Evolutionary conservation across 1,140 invertebrate genomes (phyloP).

Genomic region (Gryllus bimaculatus): DNA sequence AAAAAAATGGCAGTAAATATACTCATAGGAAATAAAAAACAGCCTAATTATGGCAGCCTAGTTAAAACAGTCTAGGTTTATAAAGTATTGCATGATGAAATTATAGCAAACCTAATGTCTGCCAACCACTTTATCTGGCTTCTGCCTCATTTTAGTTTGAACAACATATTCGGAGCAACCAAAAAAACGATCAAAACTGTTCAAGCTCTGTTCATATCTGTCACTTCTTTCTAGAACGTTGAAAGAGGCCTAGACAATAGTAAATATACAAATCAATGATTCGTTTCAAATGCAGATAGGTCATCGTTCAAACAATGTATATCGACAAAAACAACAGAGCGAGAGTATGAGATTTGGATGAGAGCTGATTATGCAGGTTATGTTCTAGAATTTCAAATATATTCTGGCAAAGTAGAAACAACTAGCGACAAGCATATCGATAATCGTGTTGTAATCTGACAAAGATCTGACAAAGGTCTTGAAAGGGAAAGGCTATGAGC

Average conservation of each 20-base stretch:
- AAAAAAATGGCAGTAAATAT: conserved; percentile 27
- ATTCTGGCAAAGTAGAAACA: conserved; percentile 24
- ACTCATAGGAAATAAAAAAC: conserved; percentile 29
- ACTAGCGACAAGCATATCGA: conserved; percentile 22
- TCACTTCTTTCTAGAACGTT: conserved; percentile 9
- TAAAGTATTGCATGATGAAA: conserved; percentile 29
- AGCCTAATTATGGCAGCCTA: conserved; percentile 26
- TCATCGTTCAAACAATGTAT: conserved; percentile 27
- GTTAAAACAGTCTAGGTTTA: too few species aligned
- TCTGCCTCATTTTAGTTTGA: conserved; percentile 24
- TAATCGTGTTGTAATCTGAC: conserved; percentile 29
- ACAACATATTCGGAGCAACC: conserved; percentile 17
- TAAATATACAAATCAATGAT: conserved; percentile 26
- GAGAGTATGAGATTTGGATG: conserved; percentile 29
- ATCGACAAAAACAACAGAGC: conserved; percentile 29
- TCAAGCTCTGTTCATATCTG: conserved; percentile 24
- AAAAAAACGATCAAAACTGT: conserved; percentile 21
- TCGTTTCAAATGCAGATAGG: conserved; percentile 30
- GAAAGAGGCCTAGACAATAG: conserved; percentile 17
- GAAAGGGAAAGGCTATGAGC: conserved; percentile 26
- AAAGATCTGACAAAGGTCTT: conserved; percentile 28
- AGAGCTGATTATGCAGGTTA: background rate
- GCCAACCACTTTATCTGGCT: conserved; percentile 34
- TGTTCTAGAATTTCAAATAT: conserved; percentile 27
- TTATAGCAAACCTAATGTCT: conserved; percentile 32